Evolutionary conservation across 2,113 vertebrate genomes (phyloP), one percentile per base, ranked within the genome.

Genomic region (Neotoma lepida): DNA sequence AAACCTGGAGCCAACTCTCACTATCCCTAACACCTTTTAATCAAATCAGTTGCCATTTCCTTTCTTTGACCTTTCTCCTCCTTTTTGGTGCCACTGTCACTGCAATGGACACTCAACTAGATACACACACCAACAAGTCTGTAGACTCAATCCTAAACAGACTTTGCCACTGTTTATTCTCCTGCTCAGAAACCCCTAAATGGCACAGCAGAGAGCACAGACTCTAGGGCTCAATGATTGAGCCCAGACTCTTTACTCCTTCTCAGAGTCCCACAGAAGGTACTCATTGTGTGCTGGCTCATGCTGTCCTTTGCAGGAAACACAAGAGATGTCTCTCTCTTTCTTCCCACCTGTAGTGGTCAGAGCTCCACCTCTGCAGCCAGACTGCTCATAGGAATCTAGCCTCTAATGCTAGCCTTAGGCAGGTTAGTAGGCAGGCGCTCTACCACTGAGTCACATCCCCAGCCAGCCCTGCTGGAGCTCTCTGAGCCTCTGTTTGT

Each of bases 1-100:
- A 89, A 94, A 70, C 73, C 84, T 84, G 33, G 13, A 44, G 68
- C 56, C 95, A 84, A 14, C 66, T 80, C 15, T 64, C 92, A 71
- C 89, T n/a, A 2, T 5, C 46, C 30, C 49, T 93, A 81, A 28
- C 64, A 15, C 44, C 44, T 39, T 71, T 86, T 87, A 77, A 41
- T 81, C 90, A 84, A 61, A 61, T 24, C 90, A 33, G 15, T 18
- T 9, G 33, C 15, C 46, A n/a, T 4, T 35, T 22, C 78, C 94
- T 91, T 46, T 41, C 68, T 76, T 78, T 87, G 4, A 26, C 22
- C 35, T 22, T 10, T 71, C 26, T 51, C 64, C 61, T 90, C 56
- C 6, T 74, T 58, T 44, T 7, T 41, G 28, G 82, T 74, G 24
- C 28, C 39, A 41, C 24, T 8, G 0, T 66, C 44, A 14, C 73